A percentile compares a stretch with the other conserved stretches of the same genome.
These are phyloP conservation scores for Gnatocerus cornutus DNA, from an alignment of 2,888 invertebrate genomes.

Conservation along the genomic window DNA sequence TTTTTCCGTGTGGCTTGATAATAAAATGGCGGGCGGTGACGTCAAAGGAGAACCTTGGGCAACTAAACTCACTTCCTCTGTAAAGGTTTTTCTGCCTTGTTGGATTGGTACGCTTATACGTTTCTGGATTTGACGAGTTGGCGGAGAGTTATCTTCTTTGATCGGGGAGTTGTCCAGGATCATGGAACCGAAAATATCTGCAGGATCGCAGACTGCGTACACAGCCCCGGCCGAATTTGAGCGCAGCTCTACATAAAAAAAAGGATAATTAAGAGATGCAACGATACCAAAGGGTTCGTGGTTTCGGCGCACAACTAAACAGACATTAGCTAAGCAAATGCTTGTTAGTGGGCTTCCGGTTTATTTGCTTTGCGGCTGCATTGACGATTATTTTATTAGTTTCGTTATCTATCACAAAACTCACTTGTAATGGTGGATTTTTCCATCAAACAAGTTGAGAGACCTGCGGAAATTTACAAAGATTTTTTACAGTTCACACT, in stretches of 20 bases:
- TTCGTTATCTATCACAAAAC: neutral
- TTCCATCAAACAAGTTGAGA: conserved; percentile 8
- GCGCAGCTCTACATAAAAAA: conserved; percentile 74
- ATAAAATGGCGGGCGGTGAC: conserved; percentile 45
- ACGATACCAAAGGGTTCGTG: too few relatives aligned
- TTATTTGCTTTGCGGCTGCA: neutral
- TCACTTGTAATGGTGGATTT: conserved; percentile 3
- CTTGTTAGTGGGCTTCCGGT: too few relatives aligned
- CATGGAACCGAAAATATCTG: conserved; percentile 76
- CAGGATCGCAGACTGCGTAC: conserved; percentile 69
- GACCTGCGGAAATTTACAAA: neutral
- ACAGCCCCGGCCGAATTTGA: conserved; percentile 81
- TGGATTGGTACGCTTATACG: conserved; percentile 54
- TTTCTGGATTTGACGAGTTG: conserved; percentile 44
- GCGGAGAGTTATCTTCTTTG: conserved; percentile 44
- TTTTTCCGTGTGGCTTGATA: conserved; percentile 35
- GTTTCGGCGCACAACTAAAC: too few relatives aligned
- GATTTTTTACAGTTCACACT: too few relatives aligned
- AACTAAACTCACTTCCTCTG: conserved; percentile 51
- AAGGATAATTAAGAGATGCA: neutral
- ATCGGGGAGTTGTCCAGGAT: conserved; percentile 71
- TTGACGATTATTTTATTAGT: neutral
- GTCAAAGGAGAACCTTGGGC: conserved; percentile 47
- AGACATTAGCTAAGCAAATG: too few relatives aligned
- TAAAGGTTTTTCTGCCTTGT: conserved; percentile 38